A percentile compares a stretch with the other conserved stretches of the same genome.
Evolutionary conservation across 2,113 vertebrate genomes (phyloP).

Genomic region (Lycocorax pyrrhopterus): DNA sequence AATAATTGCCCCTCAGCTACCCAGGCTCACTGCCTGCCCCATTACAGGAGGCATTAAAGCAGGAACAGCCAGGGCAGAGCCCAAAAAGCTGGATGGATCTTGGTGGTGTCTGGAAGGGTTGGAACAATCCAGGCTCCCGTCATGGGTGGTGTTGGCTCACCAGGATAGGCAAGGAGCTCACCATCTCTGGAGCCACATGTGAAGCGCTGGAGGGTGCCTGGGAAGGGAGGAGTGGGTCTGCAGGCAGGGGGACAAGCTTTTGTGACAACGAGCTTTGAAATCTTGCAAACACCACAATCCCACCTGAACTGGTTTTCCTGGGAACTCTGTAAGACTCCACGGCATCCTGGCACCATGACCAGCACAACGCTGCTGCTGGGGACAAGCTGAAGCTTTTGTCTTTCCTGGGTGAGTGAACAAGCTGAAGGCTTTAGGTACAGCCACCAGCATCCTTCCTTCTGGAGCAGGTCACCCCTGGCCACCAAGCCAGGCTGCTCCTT

Average conservation of each 20-base stretch:
- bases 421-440: neutral
- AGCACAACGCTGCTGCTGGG: rapidly evolving
- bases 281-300: neutral
- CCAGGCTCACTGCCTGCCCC: neutral
- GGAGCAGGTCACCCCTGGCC: neutral
- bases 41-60: neutral
- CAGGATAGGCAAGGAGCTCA: neutral
- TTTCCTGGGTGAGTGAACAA: neutral
- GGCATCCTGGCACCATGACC: neutral
- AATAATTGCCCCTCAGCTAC: neutral
- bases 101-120: neutral
- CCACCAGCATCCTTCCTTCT: neutral
- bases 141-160: neutral
- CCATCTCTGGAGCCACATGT: rapidly evolving
- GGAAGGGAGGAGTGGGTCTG: neutral
- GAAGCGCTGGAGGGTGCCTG: neutral
- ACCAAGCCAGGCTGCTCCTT: neutral
- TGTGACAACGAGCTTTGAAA: neutral
- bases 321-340: neutral
- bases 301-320: neutral
- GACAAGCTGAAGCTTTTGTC: neutral
- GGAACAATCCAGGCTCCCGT: neutral
- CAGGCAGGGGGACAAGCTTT: neutral
- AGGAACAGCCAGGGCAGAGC: neutral
- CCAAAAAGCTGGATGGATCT: neutral